Base-by-base conservation (phyloP, 2,888 invertebrate species). In the Synanthedon andrenaeformis region DNA sequence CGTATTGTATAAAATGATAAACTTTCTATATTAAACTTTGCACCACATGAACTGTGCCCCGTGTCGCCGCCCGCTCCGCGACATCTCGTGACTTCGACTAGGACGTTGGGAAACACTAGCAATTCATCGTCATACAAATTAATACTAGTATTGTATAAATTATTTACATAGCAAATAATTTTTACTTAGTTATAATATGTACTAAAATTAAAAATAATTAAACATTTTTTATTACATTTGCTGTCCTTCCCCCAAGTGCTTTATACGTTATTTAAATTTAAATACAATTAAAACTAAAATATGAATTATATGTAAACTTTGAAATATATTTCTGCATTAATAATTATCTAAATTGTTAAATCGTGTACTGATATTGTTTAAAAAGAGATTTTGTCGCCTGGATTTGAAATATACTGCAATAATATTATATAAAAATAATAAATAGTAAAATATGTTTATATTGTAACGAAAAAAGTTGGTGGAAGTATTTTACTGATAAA, bases 171-270 rank as follows among this genome's bases (percentile, higher is more conserved):
- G 87, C 74, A 72, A 83, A 84, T 86, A 85, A 85, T 86, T 87
- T 86, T 86, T 87, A 85, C 83, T 87, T 86, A 86, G 86, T 87
- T 87, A 85, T 80, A 82, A 75, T 76, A 35, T 77, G 79, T 80
- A 84, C 74, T 83, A 82, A 85, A 84, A 82, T 8, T 35, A 35
- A 79, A 82, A 45, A 82, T 83, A 82, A 81, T 76, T 76, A 76
- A 84, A 82, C 79, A 79, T 86, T 88, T 88, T 85, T 88, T 82
- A 88, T 88, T 88, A 82, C 84, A 88, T 88, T 88, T 87, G 88
- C 88, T 88, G 86, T 88, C 88, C 88, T 88, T 87, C 84, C 88
- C 88, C 88, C 81, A 88, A 88, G 88, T 88, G 88, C 88, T 88
- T 88, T 88, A 88, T 87, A 87, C 83, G 85, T 88, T 85, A 85